These are phyloP conservation scores for Rhineura floridana DNA, from an alignment of 2,113 vertebrate genomes.

Conservation along the genomic window DNA sequence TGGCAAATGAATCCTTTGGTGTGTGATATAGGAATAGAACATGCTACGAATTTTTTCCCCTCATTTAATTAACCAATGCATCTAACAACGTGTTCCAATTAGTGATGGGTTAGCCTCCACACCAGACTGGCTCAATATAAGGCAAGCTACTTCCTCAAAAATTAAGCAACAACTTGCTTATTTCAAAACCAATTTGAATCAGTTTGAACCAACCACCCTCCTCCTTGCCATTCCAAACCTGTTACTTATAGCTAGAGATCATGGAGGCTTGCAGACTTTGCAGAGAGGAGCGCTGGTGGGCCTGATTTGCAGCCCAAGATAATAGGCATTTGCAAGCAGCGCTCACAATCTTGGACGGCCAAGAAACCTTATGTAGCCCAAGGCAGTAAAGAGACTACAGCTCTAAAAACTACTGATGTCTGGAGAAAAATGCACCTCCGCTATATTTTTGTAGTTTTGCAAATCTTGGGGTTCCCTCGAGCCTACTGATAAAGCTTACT, in stretches of 20 bases:
- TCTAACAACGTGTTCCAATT: neutral
- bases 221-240: too few relatives aligned
- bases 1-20: neutral
- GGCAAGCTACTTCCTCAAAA: neutral
- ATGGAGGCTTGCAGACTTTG: neutral
- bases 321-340: too few relatives aligned
- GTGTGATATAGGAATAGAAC: neutral
- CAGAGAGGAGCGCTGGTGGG: too few relatives aligned
- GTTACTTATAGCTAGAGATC: neutral
- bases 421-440: too few relatives aligned
- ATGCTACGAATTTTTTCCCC: neutral
- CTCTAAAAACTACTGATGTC: too few relatives aligned
- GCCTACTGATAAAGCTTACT: too few relatives aligned
- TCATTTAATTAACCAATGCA: neutral
- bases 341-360: too few relatives aligned
- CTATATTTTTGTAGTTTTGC: neutral
- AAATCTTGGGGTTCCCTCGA: neutral
- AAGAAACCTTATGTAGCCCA: too few relatives aligned
- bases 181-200: too few relatives aligned
- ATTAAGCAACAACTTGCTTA: neutral
- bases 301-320: too few relatives aligned
- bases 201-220: too few relatives aligned
- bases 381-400: too few relatives aligned
- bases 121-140: neutral
- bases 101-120: neutral